Evolutionary conservation across 2,888 invertebrate species (phyloP), one percentile per base, ranked within the genome.

Genomic region (Xylocampa areola): DNA sequence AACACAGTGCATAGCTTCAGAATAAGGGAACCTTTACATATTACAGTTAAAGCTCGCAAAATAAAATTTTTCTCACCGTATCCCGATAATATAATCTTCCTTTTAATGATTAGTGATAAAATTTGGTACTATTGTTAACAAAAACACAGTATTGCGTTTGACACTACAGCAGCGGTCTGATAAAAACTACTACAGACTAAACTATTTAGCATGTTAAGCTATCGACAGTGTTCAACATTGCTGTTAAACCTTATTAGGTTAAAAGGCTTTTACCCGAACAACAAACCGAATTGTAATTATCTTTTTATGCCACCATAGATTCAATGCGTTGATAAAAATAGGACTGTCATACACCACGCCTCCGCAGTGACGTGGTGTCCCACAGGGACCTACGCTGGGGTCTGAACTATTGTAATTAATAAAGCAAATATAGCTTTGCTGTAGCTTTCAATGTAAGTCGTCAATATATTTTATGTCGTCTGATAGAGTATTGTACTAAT

Each of bases 281-380:
- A 52, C 63, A 45, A 68, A 68, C 71, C 68, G 48, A 64, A 67
- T 53, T 52, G 70, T 78, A 82, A 86, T 83, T 85, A 80, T 73
- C 66, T 61, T 73, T 78, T 79, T 77, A 79, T 77, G 81, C 68
- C 75, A 73, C 71, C 68, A 71, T 77, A 74, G 77, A 80, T 80
- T 59, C 73, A 35, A 52, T 71, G 60, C 14, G 57, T 62, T 75
- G 77, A 79, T 82, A 80, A 80, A 49, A 72, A 70, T 45, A 40
- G 35, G 68, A 53, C 48, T 61, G 73, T 65, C 63, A 67, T 51
- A 55, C 45, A 73, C 81, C 82, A 68, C 82, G 51, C 84, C 83
- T 71, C 5, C 36, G 21, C 48, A 41, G 63, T 77, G 69, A 68
- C 72, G 57, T 48, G 68, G 77, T 54, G 77, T 80, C 65, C 77